Evolutionary conservation across 92 coral and sea anemone genomes (phyloP).

Genomic region (Porites rus): DNA sequence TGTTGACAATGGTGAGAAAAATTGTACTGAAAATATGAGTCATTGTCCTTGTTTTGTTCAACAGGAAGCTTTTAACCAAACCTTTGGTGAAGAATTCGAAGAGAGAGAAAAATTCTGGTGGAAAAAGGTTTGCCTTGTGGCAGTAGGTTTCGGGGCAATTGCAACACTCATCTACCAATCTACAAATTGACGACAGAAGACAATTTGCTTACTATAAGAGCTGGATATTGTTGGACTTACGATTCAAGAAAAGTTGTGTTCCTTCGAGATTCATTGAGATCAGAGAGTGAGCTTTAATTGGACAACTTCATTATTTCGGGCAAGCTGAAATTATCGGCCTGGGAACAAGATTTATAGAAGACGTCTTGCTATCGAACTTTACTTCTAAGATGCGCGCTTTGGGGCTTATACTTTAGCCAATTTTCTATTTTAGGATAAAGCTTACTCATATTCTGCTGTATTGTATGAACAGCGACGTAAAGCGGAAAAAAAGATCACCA

Average conservation of each 20-base stretch:
- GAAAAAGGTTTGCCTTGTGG: slow-evolving; percentile 72
- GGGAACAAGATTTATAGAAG: no score
- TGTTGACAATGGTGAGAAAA: background rate
- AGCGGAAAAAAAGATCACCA: no score
- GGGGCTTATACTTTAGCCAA: no score
- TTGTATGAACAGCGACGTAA: no score
- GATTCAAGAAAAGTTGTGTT: background rate
- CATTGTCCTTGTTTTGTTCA: background rate
- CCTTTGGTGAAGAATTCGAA: slow-evolving; percentile 68
- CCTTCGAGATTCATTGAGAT: background rate
- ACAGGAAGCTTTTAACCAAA: slow-evolving; percentile 81
- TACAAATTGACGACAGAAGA: background rate
- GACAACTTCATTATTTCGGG: background rate
- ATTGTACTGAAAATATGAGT: background rate
- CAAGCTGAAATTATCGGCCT: no score
- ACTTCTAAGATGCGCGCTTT: no score
- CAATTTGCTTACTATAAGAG: background rate
- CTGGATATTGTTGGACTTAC: background rate
- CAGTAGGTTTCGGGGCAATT: slow-evolving; percentile 85
- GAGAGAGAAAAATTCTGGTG: slow-evolving; percentile 73
- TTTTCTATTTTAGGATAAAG: no score
- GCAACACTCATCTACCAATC: slow-evolving; percentile 82
- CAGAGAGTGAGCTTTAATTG: background rate
- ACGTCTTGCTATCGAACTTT: no score
- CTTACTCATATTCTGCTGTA: no score